Conservation (phyloP, 2,797 vertebrate genomes). For the Anabacerthia variegaticeps region DNA sequence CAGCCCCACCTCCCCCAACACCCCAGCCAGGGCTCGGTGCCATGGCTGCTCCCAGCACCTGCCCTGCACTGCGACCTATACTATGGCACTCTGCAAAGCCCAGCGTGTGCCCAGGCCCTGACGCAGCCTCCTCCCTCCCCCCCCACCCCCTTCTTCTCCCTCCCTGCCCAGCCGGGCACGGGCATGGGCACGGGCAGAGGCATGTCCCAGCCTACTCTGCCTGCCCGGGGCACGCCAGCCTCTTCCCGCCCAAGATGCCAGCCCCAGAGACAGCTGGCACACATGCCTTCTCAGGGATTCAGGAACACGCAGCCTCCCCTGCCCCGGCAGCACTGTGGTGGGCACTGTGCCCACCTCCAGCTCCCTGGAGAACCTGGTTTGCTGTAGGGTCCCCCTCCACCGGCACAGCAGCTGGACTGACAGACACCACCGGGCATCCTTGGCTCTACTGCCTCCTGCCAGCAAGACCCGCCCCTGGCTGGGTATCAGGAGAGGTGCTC, state of each 20-base stretch:
- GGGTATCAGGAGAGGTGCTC: neutral
- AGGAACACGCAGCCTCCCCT: neutral
- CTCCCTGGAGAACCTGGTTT: neutral
- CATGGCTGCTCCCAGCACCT: neutral
- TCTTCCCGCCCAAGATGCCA: conserved; percentile 40
- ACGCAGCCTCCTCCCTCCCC: neutral
- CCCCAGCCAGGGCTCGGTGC: accelerated
- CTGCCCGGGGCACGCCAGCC: neutral
- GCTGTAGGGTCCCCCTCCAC: neutral
- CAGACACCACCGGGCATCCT: neutral
- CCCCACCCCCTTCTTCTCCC: neutral
- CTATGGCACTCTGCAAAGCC: neutral
- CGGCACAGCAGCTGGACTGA: neutral
- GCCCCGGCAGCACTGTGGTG: accelerated
- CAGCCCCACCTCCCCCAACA: neutral
- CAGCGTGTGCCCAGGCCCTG: neutral
- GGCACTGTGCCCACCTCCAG: conserved; percentile 5
- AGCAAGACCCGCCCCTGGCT: neutral
- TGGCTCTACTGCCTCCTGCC: neutral
- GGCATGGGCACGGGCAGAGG: neutral
- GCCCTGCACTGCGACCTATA: neutral
- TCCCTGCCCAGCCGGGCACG: neutral
- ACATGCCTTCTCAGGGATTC: neutral
- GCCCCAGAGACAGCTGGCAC: conserved; percentile 21
- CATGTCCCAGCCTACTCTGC: conserved; percentile 36